phyloP scores from a whole-genome alignment of 2,888 invertebrate species.

The Lepidocyrtoides sp. region DNA sequence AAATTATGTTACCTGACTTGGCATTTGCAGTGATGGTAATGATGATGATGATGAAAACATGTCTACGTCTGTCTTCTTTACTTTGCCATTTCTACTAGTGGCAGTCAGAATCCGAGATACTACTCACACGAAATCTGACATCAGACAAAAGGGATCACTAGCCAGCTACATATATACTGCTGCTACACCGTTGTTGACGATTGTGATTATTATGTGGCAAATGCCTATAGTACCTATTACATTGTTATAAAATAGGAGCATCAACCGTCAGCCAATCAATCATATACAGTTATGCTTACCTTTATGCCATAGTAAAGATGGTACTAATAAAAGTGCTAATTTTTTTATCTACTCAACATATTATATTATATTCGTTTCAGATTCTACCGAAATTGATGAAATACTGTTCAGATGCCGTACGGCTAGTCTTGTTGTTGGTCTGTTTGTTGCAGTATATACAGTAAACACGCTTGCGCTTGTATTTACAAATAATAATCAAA shows the following conservation, averaged over 20 bases:
- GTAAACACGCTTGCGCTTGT: no score
- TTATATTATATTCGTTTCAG: background rate
- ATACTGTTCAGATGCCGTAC: background rate
- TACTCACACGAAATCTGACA: constrained; percentile 20
- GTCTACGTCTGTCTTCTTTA: constrained; percentile 6
- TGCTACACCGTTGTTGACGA: background rate
- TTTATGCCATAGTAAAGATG: constrained; percentile 59
- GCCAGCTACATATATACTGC: background rate
- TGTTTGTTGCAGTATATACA: background rate
- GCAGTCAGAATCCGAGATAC: background rate
- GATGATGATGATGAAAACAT: constrained; percentile 34
- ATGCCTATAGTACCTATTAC: background rate
- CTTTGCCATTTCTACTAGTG: background rate
- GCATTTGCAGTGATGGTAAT: constrained; percentile 7
- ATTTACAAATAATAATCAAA: no score
- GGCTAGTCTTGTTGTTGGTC: background rate
- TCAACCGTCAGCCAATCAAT: constrained; percentile 38
- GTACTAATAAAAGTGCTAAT: constrained; percentile 62
- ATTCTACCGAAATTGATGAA: background rate
- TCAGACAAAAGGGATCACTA: constrained; percentile 22
- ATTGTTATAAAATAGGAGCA: background rate
- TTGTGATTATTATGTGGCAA: background rate
- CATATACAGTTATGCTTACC: constrained; percentile 57
- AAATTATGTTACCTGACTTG: constrained; percentile 36
- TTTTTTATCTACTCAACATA: constrained; percentile 2